phyloP scores from a whole-genome alignment of 2,888 invertebrate species.

The Drosophila testacea region DNA sequence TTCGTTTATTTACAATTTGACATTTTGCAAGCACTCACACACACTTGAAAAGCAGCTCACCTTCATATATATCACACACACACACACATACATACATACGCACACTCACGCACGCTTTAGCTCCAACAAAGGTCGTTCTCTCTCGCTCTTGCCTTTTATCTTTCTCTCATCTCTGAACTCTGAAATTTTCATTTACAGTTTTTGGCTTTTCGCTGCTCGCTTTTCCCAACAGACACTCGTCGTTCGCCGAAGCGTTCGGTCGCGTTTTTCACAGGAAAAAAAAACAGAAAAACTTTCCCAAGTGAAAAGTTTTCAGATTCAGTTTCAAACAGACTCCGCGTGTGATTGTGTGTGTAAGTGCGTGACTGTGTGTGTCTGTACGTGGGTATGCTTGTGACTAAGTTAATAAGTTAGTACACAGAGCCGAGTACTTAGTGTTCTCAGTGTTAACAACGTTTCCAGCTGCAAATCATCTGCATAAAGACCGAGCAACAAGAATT shows the following conservation, averaged over 20 bases:
- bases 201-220: slow-evolving; percentile 51
- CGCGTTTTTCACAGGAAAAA: slow-evolving; percentile 44
- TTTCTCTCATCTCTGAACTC: slow-evolving; percentile 30
- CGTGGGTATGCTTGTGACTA: slow-evolving; percentile 40
- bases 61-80: slow-evolving; percentile 52
- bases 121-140: slow-evolving; percentile 53
- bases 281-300: not conserved
- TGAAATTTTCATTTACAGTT: slow-evolving; percentile 67
- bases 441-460: slow-evolving; percentile 17
- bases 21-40: slow-evolving; percentile 67
- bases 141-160: slow-evolving; percentile 16
- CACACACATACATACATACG: slow-evolving; percentile 20
- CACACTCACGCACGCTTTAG: slow-evolving; percentile 30
- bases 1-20: slow-evolving; percentile 79
- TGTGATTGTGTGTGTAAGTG: slow-evolving; percentile 24
- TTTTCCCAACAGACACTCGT: slow-evolving; percentile 74
- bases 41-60: slow-evolving; percentile 58
- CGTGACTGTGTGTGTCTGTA: slow-evolving; percentile 26
- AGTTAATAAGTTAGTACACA: slow-evolving; percentile 50
- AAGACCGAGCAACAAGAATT: slow-evolving; percentile 8
- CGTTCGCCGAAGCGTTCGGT: slow-evolving; percentile 71
- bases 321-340: slow-evolving; percentile 43
- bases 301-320: slow-evolving; percentile 10
- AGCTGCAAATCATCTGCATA: slow-evolving; percentile 36
- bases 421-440: slow-evolving; percentile 27